phyloP scores from a whole-genome alignment of 2,113 vertebrate species.

The Tyto alba region DNA sequence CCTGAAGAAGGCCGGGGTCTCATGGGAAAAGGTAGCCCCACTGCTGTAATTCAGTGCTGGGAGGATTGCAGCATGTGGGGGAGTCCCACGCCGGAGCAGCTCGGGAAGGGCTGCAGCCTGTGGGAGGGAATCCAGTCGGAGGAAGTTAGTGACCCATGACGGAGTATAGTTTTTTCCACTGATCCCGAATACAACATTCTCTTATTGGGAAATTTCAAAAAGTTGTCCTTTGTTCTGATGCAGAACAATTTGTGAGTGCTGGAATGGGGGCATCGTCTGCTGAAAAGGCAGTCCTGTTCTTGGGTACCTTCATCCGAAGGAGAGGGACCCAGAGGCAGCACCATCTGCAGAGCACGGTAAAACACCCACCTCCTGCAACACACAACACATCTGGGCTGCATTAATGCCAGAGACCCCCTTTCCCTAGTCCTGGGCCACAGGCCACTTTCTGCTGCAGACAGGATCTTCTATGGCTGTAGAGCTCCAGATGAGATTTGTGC shows the following conservation, averaged over 20 bases:
- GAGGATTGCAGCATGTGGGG: too few relatives aligned
- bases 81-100: too few relatives aligned
- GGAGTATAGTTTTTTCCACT: background rate
- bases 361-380: background rate
- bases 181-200: background rate
- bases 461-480: background rate
- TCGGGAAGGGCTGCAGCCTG: too few relatives aligned
- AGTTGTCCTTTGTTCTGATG: background rate
- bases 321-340: background rate
- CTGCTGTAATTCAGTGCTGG: too few relatives aligned
- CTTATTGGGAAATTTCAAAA: background rate
- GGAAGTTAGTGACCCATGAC: too few relatives aligned
- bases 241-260: background rate
- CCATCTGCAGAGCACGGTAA: background rate
- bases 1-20: too few relatives aligned
- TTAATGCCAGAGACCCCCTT: background rate
- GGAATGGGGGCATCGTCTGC: background rate
- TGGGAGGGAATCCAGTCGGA: too few relatives aligned
- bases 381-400: accelerated
- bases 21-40: too few relatives aligned
- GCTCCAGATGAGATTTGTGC: background rate
- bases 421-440: background rate
- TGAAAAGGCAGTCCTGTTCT: background rate
- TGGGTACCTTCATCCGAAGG: background rate
- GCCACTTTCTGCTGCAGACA: background rate